Evolutionary conservation across 2,888 invertebrate species (phyloP).

Genomic region (Idaea straminata): DNA sequence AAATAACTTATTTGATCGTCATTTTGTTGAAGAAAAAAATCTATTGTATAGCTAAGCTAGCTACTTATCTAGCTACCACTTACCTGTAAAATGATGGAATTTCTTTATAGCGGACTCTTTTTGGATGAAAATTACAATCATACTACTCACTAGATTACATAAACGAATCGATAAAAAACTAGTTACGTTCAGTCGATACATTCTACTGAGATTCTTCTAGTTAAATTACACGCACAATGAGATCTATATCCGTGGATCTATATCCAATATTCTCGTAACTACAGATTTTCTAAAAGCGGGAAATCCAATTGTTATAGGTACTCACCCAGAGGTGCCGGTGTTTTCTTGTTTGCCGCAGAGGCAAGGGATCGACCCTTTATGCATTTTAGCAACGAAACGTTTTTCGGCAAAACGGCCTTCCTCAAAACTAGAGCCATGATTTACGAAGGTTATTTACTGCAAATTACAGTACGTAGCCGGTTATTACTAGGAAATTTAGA

Average conservation of each 20-base stretch:
- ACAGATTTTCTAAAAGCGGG: neutral
- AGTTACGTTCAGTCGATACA: too few relatives aligned
- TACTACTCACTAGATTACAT: too few relatives aligned
- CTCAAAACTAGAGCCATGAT: slow-evolving; percentile 66
- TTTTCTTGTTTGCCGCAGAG: slow-evolving; percentile 48
- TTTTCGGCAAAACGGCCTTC: slow-evolving; percentile 58
- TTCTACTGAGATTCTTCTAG: too few relatives aligned
- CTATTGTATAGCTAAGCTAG: neutral
- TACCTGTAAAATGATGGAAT: too few relatives aligned
- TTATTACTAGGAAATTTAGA: slow-evolving; percentile 37
- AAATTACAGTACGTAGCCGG: slow-evolving; percentile 15
- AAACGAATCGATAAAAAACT: too few relatives aligned
- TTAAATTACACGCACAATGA: too few relatives aligned
- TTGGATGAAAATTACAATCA: too few relatives aligned
- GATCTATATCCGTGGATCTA: too few relatives aligned
- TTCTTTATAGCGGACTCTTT: too few relatives aligned
- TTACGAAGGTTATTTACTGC: slow-evolving; percentile 25
- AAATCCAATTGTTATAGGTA: slow-evolving; percentile 20
- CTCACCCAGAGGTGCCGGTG: slow-evolving; percentile 53
- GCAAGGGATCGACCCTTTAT: slow-evolving; percentile 54
- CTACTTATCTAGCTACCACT: neutral
- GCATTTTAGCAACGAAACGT: slow-evolving; percentile 59
- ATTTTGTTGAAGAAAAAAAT: neutral
- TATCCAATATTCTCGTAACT: neutral
- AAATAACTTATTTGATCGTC: neutral